A percentile compares a stretch with the other conserved stretches of the same genome.
phyloP scores from a whole-genome alignment of 2,888 invertebrate species.

The Allacma fusca region DNA sequence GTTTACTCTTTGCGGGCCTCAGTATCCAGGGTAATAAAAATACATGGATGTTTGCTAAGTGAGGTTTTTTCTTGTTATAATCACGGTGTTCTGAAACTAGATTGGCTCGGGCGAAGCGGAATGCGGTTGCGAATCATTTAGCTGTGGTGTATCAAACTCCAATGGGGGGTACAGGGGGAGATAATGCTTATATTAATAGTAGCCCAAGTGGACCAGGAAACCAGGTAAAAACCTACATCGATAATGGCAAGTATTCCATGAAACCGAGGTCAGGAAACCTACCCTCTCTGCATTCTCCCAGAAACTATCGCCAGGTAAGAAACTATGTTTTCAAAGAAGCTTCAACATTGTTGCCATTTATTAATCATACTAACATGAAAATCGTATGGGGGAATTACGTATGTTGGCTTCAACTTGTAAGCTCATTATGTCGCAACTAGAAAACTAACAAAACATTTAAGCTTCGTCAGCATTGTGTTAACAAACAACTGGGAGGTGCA shows the following conservation, averaged over 20 bases:
- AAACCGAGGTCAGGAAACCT: conserved; percentile 60
- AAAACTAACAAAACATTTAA: conserved; percentile 28
- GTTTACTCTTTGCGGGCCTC: conserved; percentile 94
- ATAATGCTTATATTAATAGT: conserved; percentile 51
- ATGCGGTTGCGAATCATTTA: conserved; percentile 46
- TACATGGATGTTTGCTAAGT: neutral
- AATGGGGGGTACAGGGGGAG: conserved; percentile 49
- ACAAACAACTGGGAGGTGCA: conserved; percentile 35
- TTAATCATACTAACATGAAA: conserved; percentile 35
- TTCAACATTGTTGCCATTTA: conserved; percentile 2
- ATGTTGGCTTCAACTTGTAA: conserved; percentile 25
- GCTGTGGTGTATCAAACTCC: conserved; percentile 57
- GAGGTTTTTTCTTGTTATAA: neutral
- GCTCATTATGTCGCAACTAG: conserved; percentile 17
- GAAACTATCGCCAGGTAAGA: conserved; percentile 60
- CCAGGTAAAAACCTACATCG: conserved; percentile 96
- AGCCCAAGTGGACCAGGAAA: conserved; percentile 65
- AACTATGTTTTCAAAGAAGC: neutral
- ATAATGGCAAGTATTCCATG: conserved; percentile 73
- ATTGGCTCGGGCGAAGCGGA: conserved; percentile 58
- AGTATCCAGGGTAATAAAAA: conserved; percentile 86
- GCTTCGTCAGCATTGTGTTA: conserved; percentile 28
- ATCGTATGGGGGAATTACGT: conserved; percentile 19
- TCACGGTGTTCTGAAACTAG: conserved; percentile 31
- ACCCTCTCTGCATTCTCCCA: conserved; percentile 61